phyloP scores from a whole-genome alignment of 2,888 invertebrate species.

The Marronus borbonicus region DNA sequence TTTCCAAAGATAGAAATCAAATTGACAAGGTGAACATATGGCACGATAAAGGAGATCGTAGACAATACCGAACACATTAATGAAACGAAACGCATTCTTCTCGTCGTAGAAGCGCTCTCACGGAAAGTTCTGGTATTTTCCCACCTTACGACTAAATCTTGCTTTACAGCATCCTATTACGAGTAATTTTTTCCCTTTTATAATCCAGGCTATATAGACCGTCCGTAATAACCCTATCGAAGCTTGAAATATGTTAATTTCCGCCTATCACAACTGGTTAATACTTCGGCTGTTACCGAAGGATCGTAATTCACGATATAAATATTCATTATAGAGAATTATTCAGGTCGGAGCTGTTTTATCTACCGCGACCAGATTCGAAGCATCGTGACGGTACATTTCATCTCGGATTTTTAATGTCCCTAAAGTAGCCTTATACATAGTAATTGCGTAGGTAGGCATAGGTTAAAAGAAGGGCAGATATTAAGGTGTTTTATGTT shows the following conservation, averaged over 20 bases:
- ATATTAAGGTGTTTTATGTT: not conserved
- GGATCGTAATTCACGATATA: not conserved
- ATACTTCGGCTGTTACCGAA: not conserved
- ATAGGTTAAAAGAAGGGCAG: not conserved
- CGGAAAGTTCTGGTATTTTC: no score
- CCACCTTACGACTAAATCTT: no score
- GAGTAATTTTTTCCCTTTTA: no score
- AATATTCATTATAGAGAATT: constrained; percentile 21
- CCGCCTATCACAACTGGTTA: not conserved
- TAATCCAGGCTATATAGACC: no score
- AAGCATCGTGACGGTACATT: constrained; percentile 14
- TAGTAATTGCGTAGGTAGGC: not conserved
- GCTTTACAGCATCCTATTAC: no score
- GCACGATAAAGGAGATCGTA: no score
- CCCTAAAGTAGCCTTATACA: not conserved
- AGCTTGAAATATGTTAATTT: constrained; percentile 25
- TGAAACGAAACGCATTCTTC: no score
- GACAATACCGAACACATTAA: no score
- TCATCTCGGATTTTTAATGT: constrained; percentile 11
- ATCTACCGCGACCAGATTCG: not conserved
- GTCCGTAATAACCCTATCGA: not conserved
- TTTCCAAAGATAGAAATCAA: no score
- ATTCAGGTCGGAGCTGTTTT: constrained; percentile 1
- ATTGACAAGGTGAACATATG: no score
- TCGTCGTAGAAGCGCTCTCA: no score